Base-by-base conservation (phyloP, 2,888 invertebrate genomes). In the Meganola albula region DNA sequence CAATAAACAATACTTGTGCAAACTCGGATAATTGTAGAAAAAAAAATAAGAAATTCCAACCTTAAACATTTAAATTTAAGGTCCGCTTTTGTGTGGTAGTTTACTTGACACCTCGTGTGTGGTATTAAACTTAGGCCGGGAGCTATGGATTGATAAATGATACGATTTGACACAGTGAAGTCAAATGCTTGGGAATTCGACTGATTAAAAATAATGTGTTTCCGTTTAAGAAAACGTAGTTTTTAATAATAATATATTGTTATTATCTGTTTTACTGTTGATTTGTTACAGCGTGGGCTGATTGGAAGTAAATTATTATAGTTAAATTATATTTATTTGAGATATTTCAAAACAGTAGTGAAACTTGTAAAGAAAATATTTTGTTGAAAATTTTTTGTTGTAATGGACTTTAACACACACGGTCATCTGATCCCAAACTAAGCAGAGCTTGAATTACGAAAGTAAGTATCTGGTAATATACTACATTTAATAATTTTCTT, bases 131-230 rank as follows among this genome's bases (percentile, higher is more conserved):
- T 40, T 56, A 58, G 58, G 37, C 38, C 57, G 53, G 68, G 59
- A 70, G 63, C 52, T 34, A 43, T 36, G 46, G 53, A 41, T 53
- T 70, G 70, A 70, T 68, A 63, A 70, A 70, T 70, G 65, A 65
- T 63, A 3, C 36, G 38, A 61, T 67, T 66, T 59, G 65, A 60
- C 58, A 62, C 58, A 56, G 53, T 39, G 46, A 44, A 54, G 53
- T 44, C 45, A 43, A 30, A 52, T 45, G 57, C 57, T 63, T 70
- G 69, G 64, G 69, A 69, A 70, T 54, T 46, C 37, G 37, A 44
- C 58, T 64, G 63, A 65, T 69, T 69, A 63, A 56, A 57, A 53
- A 51, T 44, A 30, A n/a, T 52, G 43, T 40, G 31, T 50, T 57
- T 63, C 58, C 62, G 53, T 37, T 56, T 44, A 16, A 32, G 32